Conservation (phyloP, 2,113 vertebrate genomes). For the Gambusia affinis region DNA sequence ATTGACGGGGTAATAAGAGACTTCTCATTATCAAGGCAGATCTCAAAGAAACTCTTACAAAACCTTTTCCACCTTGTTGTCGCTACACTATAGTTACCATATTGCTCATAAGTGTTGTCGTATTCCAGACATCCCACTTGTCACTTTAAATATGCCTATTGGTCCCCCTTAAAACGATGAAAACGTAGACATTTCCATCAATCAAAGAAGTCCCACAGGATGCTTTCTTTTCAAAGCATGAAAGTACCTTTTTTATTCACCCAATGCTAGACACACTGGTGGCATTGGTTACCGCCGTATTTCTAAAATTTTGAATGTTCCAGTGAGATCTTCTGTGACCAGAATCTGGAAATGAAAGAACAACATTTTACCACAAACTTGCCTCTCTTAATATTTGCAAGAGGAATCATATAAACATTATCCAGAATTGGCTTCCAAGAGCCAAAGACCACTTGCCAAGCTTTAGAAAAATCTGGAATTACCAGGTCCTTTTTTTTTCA, state of each 20-base stretch:
- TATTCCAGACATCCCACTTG: no score
- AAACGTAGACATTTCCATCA: no score
- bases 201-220: no score
- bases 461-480: neutral
- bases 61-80: neutral
- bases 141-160: no score
- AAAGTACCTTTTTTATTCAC: no score
- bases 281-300: neutral
- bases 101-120: no score
- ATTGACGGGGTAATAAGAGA: no score
- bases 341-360: neutral
- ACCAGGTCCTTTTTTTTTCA: neutral
- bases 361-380: neutral
- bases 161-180: no score
- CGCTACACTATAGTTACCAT: no score
- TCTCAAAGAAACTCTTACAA: neutral
- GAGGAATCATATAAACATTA: neutral
- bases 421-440: neutral
- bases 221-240: no score
- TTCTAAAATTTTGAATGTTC: neutral
- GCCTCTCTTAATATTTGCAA: neutral
- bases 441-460: neutral
- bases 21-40: no score
- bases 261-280: neutral
- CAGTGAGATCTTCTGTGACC: neutral